These are phyloP conservation scores for Paramisgurnus dabryanus DNA, from an alignment of 2,113 vertebrate species.

Conservation along the genomic window DNA sequence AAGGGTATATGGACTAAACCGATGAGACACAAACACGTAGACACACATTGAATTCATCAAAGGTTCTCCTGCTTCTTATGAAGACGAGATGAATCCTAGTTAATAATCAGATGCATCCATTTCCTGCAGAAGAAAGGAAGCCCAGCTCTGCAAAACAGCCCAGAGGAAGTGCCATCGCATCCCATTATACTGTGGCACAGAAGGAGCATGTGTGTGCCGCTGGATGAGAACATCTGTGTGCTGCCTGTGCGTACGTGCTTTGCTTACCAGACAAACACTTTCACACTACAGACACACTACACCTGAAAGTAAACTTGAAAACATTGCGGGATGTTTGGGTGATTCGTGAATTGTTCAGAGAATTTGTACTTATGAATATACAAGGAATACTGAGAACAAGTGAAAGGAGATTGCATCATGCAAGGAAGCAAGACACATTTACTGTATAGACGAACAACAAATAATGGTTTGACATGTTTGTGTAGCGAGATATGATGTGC, in stretches of 20 bases:
- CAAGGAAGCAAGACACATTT: not conserved
- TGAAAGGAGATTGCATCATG: not conserved
- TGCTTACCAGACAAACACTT: not conserved
- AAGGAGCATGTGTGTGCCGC: slow-evolving; percentile 10
- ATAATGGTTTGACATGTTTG: slow-evolving; percentile 19
- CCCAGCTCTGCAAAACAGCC: slow-evolving; percentile 87
- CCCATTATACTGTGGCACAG: slow-evolving; percentile 67
- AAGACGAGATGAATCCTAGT: slow-evolving; percentile 88
- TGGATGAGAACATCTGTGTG: slow-evolving; percentile 3
- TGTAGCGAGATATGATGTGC: slow-evolving; percentile 13
- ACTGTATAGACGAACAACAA: not conserved
- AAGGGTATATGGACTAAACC: slow-evolving; percentile 64
- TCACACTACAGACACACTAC: not conserved
- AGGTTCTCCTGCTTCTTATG: slow-evolving; percentile 77
- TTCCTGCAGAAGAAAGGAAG: slow-evolving; percentile 83
- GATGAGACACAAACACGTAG: slow-evolving; percentile 47
- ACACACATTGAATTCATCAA: slow-evolving; percentile 78
- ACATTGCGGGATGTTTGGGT: not conserved
- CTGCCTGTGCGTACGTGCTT: not conserved
- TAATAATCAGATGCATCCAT: slow-evolving; percentile 87
- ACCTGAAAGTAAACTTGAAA: not conserved
- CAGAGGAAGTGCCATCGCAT: slow-evolving; percentile 83
- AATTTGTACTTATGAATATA: not conserved
- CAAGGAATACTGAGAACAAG: not conserved
- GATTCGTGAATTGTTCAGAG: not conserved